Evolutionary conservation across 2,888 invertebrate species (phyloP).

Genomic region (Melikaiella ostensackeni): DNA sequence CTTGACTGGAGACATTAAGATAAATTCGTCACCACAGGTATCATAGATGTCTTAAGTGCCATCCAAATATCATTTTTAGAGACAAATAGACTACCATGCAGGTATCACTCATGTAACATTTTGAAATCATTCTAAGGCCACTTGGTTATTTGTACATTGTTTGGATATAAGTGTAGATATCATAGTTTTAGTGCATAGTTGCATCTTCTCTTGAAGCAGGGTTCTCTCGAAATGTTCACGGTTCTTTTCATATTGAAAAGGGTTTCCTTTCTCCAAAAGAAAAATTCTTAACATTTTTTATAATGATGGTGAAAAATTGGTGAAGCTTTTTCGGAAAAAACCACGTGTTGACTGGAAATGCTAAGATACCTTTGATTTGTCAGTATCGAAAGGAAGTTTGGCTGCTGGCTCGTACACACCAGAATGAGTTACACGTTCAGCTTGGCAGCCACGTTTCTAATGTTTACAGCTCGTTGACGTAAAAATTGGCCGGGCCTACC

Average conservation of each 20-base stretch:
- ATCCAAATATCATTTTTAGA: too few relatives aligned
- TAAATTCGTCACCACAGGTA: too few relatives aligned
- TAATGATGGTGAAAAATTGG: not conserved
- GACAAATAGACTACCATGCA: too few relatives aligned
- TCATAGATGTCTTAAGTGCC: too few relatives aligned
- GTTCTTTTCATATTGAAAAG: not conserved
- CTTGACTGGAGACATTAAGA: too few relatives aligned
- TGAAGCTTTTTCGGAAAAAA: not conserved
- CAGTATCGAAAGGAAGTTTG: slow-evolving; percentile 46
- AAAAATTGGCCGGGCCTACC: slow-evolving; percentile 74
- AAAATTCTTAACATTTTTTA: not conserved
- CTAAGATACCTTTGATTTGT: slow-evolving; percentile 44
- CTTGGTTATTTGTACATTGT: not conserved
- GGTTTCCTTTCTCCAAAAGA: not conserved
- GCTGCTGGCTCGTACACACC: slow-evolving; percentile 51
- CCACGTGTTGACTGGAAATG: slow-evolving; percentile 27
- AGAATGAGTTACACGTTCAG: slow-evolving; percentile 56
- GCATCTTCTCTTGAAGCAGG: not conserved
- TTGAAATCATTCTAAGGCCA: not conserved
- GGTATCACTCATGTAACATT: not conserved
- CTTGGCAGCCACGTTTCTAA: slow-evolving; percentile 73
- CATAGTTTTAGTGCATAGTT: not conserved
- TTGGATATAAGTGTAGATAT: not conserved
- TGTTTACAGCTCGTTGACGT: slow-evolving; percentile 73
- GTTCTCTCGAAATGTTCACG: too few relatives aligned